Base-by-base conservation (phyloP, 2,888 invertebrate species). In the Phanerotoma sp. region DNA sequence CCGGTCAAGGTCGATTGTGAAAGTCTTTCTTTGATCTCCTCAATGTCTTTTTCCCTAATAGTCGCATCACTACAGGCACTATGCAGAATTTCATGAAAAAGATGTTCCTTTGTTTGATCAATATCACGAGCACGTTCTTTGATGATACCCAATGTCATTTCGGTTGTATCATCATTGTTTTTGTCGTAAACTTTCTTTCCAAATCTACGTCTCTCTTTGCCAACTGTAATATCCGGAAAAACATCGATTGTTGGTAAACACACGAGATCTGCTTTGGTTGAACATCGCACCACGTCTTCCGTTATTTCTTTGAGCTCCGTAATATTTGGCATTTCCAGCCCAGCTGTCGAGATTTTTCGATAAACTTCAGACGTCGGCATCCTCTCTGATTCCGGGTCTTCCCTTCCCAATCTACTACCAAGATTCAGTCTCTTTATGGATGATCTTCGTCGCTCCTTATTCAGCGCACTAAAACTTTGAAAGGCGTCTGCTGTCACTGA, bases 281-380 rank as follows among this genome's bases (percentile, higher is more conserved):
- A 45, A 3, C 22, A 33, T 18, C 33, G 5, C 3, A 25, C 11
- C 13, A 61, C 58, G 0, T 62, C 57, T 35, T 60, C 61, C 5
- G 47, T 53, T 3, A 61, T 40, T 28, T 69, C 70, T 49, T 66
- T 65, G 7, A 64, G 49, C 41, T 74, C 74, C 22, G 69, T 64
- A 38, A 73, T 71, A 45, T 73, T 60, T 3, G 71, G 66, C 71
- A 73, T 71, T 15, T 71, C 70, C 45, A 66, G 51, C 18, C 66
- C 65, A 28, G 65, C 62, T 33, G 58, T 63, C 33, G 69, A 65
- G 30, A 65, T 61, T 52, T 69, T 68, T 22, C 67, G 61, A 28
- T 65, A 62, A 21, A 66, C 20, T 42, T 71, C 71, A 4, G 65
- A 64, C 28, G 69, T 64, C 55, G 69, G 69, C 71, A 71, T 71